Percentiles rank a stretch among this genome's conserved stretches.
Evolutionary conservation across 2,888 invertebrate species (phyloP).

Genomic region (Choreutis nemorana): DNA sequence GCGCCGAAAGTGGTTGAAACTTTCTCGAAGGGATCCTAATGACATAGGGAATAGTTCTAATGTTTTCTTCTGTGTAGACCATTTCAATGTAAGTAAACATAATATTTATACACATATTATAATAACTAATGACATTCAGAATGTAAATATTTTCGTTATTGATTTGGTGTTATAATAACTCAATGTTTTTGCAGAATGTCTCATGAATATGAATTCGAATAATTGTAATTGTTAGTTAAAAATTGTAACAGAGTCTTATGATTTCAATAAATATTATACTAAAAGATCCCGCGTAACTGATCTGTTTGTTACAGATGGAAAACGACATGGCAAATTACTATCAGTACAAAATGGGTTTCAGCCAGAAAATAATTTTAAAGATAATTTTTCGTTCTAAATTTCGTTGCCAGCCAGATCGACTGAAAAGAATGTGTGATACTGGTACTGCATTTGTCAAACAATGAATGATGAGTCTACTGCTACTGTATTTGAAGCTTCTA

Average conservation of each 20-base stretch:
- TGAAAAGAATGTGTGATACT: conserved; percentile 8
- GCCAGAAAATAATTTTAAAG: conserved; percentile 8
- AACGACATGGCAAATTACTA: conserved; percentile 11
- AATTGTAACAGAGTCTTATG: neutral
- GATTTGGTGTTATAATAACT: too few relatives aligned
- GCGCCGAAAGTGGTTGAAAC: conserved; percentile 6
- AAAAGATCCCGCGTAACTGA: neutral
- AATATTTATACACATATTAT: conserved; percentile 1
- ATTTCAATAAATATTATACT: neutral
- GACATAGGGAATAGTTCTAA: conserved; percentile 6
- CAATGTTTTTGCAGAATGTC: neutral
- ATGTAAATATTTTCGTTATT: neutral
- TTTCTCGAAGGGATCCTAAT: conserved; percentile 7
- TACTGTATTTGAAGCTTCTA: conserved; percentile 6
- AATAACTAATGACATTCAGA: neutral
- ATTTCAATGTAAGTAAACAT: conserved; percentile 6
- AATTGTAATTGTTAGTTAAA: neutral
- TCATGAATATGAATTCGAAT: neutral
- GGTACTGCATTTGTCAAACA: conserved; percentile 8
- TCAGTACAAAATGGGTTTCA: conserved; percentile 13
- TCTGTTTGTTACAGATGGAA: conserved; percentile 11
- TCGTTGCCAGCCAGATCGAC: conserved; percentile 11
- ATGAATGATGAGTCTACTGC: conserved; percentile 6
- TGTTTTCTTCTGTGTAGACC: conserved; percentile 7
- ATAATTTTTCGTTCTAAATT: conserved; percentile 13